phyloP scores from a whole-genome alignment of 2,113 vertebrate genomes.

The Poeciliopsis occidentalis region DNA sequence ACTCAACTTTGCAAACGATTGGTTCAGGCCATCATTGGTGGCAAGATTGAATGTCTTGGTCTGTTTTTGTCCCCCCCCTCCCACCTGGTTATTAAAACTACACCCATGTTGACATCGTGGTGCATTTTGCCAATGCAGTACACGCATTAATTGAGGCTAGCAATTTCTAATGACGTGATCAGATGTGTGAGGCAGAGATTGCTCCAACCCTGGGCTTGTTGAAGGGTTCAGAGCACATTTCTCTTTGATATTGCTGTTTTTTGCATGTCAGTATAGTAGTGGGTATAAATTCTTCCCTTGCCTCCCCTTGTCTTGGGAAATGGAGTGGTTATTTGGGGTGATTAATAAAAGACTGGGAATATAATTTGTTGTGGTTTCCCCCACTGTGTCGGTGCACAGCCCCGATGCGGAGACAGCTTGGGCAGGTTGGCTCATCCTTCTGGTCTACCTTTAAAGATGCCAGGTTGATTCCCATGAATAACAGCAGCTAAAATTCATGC shows the following conservation, averaged over 20 bases:
- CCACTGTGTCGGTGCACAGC: constrained; percentile 23
- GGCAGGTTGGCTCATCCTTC: too few species aligned
- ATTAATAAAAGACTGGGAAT: constrained; percentile 20
- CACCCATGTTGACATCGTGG: constrained; percentile 12
- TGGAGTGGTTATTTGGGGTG: constrained; percentile 27
- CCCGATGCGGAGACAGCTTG: too few species aligned
- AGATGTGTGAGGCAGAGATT: constrained; percentile 4
- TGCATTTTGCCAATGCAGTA: constrained; percentile 40
- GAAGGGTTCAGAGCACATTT: constrained; percentile 37
- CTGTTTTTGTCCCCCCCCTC: constrained; percentile 1
- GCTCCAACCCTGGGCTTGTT: too few species aligned
- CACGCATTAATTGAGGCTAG: constrained; percentile 23
- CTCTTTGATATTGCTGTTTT: constrained; percentile 65
- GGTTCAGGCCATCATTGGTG: constrained; percentile 48
- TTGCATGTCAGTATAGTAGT: constrained; percentile 67
- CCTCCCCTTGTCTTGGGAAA: constrained; percentile 36
- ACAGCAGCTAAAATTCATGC: constrained; percentile 49
- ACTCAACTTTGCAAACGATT: constrained; percentile 63
- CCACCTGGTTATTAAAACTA: constrained; percentile 29
- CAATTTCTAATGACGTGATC: constrained; percentile 32
- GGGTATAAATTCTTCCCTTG: constrained; percentile 28
- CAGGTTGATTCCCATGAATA: constrained; percentile 28
- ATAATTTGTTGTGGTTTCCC: constrained; percentile 22
- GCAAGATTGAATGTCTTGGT: constrained; percentile 28
- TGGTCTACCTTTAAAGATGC: constrained; percentile 24